A percentile compares a stretch with the other conserved stretches of the same genome.
These are phyloP conservation scores for Crenichthys baileyi DNA, from an alignment of 2,797 vertebrate species.

Conservation along the genomic window DNA sequence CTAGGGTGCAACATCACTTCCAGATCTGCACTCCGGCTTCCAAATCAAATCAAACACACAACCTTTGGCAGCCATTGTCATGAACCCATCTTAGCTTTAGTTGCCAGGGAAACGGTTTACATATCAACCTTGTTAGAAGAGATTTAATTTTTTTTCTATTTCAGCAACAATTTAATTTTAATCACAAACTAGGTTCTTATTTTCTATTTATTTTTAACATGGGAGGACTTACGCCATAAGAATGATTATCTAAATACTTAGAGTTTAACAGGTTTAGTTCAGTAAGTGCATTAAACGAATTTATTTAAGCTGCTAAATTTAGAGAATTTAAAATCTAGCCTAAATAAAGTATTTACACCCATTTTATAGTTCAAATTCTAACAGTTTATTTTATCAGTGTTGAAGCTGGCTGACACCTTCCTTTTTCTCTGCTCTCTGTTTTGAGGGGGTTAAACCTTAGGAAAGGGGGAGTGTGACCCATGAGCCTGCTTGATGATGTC, in stretches of 20 bases:
- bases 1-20: background rate
- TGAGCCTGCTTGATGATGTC: slow-evolving; percentile 54
- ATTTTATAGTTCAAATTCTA: background rate
- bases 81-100: background rate
- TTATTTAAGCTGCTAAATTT: background rate
- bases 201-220: no score
- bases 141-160: background rate
- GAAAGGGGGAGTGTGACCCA: slow-evolving; percentile 53
- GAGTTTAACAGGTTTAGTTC: background rate
- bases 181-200: background rate
- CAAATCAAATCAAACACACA: background rate
- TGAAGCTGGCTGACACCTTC: background rate
- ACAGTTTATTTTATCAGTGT: background rate
- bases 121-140: background rate
- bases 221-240: background rate
- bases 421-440: no score
- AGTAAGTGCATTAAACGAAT: background rate
- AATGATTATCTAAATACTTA: background rate
- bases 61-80: background rate
- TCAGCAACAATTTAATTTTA: background rate
- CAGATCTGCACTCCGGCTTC: background rate
- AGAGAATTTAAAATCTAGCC: background rate
- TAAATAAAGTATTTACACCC: background rate
- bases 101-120: background rate
- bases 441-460: background rate